These are phyloP conservation scores for Montifringilla adamsi DNA, from an alignment of 2,113 vertebrate species.

Conservation along the genomic window DNA sequence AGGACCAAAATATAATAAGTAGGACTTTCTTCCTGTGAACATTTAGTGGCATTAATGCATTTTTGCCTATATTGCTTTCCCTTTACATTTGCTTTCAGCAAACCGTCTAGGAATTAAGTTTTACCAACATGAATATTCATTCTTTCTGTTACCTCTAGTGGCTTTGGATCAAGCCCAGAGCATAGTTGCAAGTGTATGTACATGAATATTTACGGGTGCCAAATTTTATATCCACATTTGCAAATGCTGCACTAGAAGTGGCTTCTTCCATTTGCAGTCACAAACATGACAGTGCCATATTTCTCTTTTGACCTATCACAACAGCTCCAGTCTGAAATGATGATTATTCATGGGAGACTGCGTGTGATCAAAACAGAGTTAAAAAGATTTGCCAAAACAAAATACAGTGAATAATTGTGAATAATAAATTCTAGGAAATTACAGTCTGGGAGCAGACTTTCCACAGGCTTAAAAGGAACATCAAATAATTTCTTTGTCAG, in stretches of 20 bases:
- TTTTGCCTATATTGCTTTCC: slow-evolving; percentile 13
- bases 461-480: slow-evolving; percentile 40
- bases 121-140: slow-evolving; percentile 51
- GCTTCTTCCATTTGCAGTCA: slow-evolving; percentile 27
- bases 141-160: slow-evolving; percentile 28
- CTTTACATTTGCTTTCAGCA: not conserved
- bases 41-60: not conserved
- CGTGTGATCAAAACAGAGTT: slow-evolving; percentile 51
- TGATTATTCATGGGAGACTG: slow-evolving; percentile 50
- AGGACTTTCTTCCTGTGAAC: not conserved
- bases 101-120: slow-evolving; percentile 21
- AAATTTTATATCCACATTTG: slow-evolving; percentile 39
- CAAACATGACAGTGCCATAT: not conserved
- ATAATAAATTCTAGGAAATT: slow-evolving; percentile 57
- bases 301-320: slow-evolving; percentile 51
- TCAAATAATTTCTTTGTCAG: slow-evolving; percentile 54
- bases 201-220: slow-evolving; percentile 58
- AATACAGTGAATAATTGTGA: slow-evolving; percentile 54
- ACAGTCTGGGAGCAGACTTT: slow-evolving; percentile 34
- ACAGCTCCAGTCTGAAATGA: slow-evolving; percentile 16
- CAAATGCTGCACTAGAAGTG: not conserved
- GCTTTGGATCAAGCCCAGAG: slow-evolving; percentile 46
- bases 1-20: not conserved
- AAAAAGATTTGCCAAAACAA: slow-evolving; percentile 64
- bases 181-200: slow-evolving; percentile 2